These are phyloP conservation scores for Pectinophora gossypiella DNA, from an alignment of 1,140 invertebrate genomes.

Conservation along the genomic window DNA sequence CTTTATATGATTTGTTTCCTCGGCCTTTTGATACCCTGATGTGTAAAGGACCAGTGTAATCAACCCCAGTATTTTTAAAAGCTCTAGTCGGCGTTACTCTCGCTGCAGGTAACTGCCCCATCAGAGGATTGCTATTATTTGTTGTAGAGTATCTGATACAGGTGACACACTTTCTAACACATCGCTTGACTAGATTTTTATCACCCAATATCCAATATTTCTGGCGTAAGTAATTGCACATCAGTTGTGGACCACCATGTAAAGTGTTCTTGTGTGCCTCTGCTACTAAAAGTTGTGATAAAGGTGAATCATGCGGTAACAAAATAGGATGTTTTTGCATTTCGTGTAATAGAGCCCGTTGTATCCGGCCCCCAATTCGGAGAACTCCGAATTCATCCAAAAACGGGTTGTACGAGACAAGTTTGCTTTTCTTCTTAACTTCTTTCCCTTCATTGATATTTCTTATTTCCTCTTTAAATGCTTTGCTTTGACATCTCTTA, in stretches of 20 bases:
- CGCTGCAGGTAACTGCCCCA: slow-evolving; percentile 26
- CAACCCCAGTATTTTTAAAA: slow-evolving; percentile 33
- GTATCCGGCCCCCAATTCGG: slow-evolving; percentile 1
- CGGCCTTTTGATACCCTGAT: slow-evolving; percentile 8
- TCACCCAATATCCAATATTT: slow-evolving; percentile 33
- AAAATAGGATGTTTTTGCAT: slow-evolving; percentile 8
- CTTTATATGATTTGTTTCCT: slow-evolving; percentile 7
- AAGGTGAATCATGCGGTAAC: slow-evolving; percentile 7
- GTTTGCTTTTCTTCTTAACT: too few species aligned
- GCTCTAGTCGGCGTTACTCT: slow-evolving; percentile 24
- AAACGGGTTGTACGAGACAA: slow-evolving; percentile 6
- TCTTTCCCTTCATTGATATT: slow-evolving; percentile 3
- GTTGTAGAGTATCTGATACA: slow-evolving; percentile 15
- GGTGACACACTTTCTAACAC: slow-evolving; percentile 21
- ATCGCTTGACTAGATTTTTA: slow-evolving; percentile 11
- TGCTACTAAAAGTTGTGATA: slow-evolving; percentile 15
- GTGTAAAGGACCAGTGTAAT: slow-evolving; percentile 35
- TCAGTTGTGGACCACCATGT: slow-evolving; percentile 30
- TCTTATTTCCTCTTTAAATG: slow-evolving; percentile 2
- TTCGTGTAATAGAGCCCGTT: background rate
- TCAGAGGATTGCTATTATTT: slow-evolving; percentile 17
- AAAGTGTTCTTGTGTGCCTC: slow-evolving; percentile 25
- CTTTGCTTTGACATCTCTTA: background rate
- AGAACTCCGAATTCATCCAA: slow-evolving; percentile 1
- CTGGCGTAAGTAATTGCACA: slow-evolving; percentile 19